Evolutionary conservation across 2,113 vertebrate genomes (phyloP).

Genomic region (Hypanus sabinus): DNA sequence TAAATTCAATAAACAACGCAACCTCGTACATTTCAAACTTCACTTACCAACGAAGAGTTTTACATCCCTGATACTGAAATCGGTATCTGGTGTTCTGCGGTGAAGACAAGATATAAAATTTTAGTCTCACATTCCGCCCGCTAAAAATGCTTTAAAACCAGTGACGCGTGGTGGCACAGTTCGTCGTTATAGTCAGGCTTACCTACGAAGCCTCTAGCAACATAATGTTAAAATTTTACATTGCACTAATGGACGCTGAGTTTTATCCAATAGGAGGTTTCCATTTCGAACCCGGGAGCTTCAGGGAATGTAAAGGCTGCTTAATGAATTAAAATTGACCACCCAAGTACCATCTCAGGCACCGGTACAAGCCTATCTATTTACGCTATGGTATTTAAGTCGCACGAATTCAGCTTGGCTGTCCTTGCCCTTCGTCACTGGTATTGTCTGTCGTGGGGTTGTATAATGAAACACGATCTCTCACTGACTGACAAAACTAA

Average conservation of each 20-base stretch:
- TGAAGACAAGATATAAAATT: constrained; percentile 44
- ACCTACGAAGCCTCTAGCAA: not conserved
- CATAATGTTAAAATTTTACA: not conserved
- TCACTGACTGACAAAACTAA: too few relatives aligned
- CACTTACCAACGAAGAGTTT: constrained; percentile 94
- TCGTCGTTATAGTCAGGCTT: not conserved
- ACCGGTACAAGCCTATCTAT: not conserved
- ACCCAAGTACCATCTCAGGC: not conserved
- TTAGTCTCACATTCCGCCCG: constrained; percentile 39
- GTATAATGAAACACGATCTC: not conserved
- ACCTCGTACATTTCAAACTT: not conserved
- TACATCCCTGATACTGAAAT: constrained; percentile 87
- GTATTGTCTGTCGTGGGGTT: not conserved
- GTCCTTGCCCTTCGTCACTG: not conserved
- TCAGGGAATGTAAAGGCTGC: not conserved
- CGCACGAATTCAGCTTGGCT: not conserved
- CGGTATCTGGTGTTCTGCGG: constrained; percentile 84
- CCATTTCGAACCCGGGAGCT: constrained; percentile 21
- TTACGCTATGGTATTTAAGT: not conserved
- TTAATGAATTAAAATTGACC: not conserved
- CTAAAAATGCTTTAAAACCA: constrained; percentile 35
- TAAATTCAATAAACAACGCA: not conserved
- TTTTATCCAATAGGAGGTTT: constrained; percentile 13
- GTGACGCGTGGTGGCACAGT: not conserved
- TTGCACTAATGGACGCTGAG: not conserved